phyloP scores from a whole-genome alignment of 2,888 invertebrate species.

The Noctua pronuba region DNA sequence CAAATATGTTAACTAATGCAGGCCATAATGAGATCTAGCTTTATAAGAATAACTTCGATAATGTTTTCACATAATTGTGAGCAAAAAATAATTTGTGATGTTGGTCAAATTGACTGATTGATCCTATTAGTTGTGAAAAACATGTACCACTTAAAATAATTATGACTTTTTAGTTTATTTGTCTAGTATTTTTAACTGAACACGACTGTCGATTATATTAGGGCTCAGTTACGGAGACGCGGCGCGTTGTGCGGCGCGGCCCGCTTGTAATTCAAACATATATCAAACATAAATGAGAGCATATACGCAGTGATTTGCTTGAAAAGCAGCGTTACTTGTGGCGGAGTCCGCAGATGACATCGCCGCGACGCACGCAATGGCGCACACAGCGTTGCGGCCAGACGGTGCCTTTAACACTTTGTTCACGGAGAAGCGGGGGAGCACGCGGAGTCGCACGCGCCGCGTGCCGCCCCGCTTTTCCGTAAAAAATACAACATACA shows the following conservation, averaged over 20 bases:
- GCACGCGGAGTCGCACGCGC: no score
- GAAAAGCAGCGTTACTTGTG: not conserved
- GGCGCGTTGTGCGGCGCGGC: not conserved
- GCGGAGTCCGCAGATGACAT: no score
- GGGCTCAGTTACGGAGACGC: not conserved
- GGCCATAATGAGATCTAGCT: constrained; percentile 29
- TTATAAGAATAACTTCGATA: not conserved
- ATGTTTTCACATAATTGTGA: not conserved
- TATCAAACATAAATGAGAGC: no score
- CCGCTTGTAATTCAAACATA: not conserved
- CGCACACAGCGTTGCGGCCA: no score
- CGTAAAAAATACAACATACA: no score
- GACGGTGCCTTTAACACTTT: no score
- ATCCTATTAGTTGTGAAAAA: constrained; percentile 31
- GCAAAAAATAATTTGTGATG: not conserved
- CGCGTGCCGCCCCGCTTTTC: not conserved
- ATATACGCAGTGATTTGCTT: not conserved
- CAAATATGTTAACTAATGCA: constrained; percentile 19
- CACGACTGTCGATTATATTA: not conserved
- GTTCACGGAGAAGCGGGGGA: no score
- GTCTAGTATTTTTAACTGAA: not conserved
- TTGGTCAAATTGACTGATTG: not conserved
- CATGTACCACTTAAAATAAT: not conserved
- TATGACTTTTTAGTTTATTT: not conserved
- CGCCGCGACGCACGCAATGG: no score